Percentiles rank a stretch among this genome's conserved stretches.
phyloP scores from a whole-genome alignment of 2,797 vertebrate genomes.

The Poecilia wingei region DNA sequence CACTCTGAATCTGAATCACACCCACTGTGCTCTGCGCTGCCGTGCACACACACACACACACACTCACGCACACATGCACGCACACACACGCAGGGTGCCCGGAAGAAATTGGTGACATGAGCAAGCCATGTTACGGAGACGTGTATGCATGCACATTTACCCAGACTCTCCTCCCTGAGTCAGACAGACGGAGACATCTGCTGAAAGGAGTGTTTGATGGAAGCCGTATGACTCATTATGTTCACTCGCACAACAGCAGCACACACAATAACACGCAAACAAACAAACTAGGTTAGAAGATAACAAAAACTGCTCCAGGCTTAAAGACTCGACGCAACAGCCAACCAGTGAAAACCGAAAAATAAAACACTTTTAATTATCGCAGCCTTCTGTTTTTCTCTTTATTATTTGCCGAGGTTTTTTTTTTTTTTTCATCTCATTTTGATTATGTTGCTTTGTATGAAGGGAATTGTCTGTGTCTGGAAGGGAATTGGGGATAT shows the following conservation, averaged over 20 bases:
- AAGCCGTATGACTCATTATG: constrained; percentile 70
- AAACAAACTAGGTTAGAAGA: constrained; percentile 74
- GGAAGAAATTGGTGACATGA: constrained; percentile 63
- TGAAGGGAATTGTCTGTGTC: constrained; percentile 74
- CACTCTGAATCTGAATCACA: constrained; percentile 72
- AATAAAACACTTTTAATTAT: constrained; percentile 81
- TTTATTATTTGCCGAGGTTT: constrained; percentile 56
- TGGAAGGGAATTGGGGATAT: constrained; percentile 72
- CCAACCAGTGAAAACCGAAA: constrained; percentile 59
- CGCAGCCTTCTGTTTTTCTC: constrained; percentile 68
- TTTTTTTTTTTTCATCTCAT: constrained; percentile 64
- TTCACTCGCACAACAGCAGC: constrained; percentile 48
- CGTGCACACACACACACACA: constrained; percentile 36
- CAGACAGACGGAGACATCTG: constrained; percentile 65
- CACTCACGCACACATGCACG: constrained; percentile 13
- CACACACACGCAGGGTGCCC: constrained; percentile 24
- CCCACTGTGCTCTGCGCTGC: constrained; percentile 42
- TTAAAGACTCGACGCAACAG: constrained; percentile 71
- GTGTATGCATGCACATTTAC: constrained; percentile 47
- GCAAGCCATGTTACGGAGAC: constrained; percentile 51
- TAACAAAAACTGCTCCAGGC: constrained; percentile 74
- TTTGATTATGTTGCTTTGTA: constrained; percentile 79
- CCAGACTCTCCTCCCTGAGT: constrained; percentile 65
- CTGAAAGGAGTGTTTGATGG: constrained; percentile 72
- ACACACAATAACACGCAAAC: constrained; percentile 41